Evolutionary conservation across 2,888 invertebrate genomes (phyloP).

Genomic region (Chloroclystis v-ata): DNA sequence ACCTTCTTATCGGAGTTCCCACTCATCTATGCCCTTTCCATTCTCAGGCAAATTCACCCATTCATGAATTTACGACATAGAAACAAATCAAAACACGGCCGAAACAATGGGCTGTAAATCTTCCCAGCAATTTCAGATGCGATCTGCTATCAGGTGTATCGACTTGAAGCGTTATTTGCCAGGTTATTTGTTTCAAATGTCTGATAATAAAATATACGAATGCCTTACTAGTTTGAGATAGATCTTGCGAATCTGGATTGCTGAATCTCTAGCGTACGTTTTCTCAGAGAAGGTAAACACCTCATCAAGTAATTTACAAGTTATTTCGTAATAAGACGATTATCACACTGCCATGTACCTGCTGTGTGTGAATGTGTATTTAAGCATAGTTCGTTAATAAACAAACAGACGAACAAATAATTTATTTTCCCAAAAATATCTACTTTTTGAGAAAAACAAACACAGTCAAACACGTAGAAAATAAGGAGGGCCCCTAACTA

Average conservation of each 20-base stretch:
- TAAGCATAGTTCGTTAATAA: too few relatives aligned
- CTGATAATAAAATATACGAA: conserved; percentile 25
- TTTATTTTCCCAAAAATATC: too few relatives aligned
- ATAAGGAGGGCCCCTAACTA: too few relatives aligned
- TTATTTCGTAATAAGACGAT: too few relatives aligned
- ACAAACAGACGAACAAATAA: too few relatives aligned
- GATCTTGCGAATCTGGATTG: not conserved
- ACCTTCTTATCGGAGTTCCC: conserved; percentile 11
- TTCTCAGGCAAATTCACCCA: conserved; percentile 43
- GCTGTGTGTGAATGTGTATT: too few relatives aligned
- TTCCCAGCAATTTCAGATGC: conserved; percentile 62
- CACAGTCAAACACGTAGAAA: too few relatives aligned
- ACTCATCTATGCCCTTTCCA: conserved; percentile 35
- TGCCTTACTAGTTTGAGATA: not conserved
- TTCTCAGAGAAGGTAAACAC: too few relatives aligned
- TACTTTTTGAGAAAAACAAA: too few relatives aligned
- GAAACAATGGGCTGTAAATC: conserved; percentile 65
- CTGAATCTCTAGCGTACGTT: too few relatives aligned
- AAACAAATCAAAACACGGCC: conserved; percentile 62
- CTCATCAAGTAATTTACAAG: too few relatives aligned
- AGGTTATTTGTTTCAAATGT: conserved; percentile 24
- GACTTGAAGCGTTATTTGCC: conserved; percentile 17
- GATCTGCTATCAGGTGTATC: conserved; percentile 56
- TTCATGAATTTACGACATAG: conserved; percentile 55
- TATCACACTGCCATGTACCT: too few relatives aligned